phyloP scores from a whole-genome alignment of 2,888 invertebrate species.

The Proisotoma minuta region DNA sequence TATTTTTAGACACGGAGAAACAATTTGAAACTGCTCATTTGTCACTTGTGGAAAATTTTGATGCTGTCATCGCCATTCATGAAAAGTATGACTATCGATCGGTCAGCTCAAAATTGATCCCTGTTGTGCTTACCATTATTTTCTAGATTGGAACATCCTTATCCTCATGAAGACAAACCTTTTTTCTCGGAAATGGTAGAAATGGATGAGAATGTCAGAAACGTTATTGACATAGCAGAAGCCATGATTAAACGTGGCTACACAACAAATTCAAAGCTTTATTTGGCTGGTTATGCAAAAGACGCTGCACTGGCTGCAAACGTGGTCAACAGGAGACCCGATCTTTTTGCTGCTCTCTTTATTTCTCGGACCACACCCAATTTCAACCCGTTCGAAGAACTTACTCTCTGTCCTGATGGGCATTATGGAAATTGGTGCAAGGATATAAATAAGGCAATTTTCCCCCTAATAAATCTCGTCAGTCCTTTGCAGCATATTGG shows the following conservation, averaged over 20 bases:
- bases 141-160: no score
- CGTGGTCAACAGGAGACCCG: neutral
- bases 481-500: neutral
- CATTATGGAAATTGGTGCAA: neutral
- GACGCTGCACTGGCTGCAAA: neutral
- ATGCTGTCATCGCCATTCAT: neutral
- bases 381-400: neutral
- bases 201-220: neutral
- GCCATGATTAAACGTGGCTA: neutral
- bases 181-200: neutral
- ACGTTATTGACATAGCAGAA: neutral
- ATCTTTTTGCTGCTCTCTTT: neutral
- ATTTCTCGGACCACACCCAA: neutral
- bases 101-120: no score
- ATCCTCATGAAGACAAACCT: neutral
- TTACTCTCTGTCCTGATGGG: neutral
- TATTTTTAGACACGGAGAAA: neutral
- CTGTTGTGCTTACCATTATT: no score
- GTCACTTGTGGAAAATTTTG: neutral
- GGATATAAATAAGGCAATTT: neutral
- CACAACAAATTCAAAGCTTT: neutral
- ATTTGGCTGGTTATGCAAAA: neutral
- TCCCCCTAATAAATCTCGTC: neutral
- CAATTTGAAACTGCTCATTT: neutral
- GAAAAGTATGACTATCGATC: no score